Base-by-base conservation (phyloP, 1,140 invertebrate species). In the Heliconius himera region DNA sequence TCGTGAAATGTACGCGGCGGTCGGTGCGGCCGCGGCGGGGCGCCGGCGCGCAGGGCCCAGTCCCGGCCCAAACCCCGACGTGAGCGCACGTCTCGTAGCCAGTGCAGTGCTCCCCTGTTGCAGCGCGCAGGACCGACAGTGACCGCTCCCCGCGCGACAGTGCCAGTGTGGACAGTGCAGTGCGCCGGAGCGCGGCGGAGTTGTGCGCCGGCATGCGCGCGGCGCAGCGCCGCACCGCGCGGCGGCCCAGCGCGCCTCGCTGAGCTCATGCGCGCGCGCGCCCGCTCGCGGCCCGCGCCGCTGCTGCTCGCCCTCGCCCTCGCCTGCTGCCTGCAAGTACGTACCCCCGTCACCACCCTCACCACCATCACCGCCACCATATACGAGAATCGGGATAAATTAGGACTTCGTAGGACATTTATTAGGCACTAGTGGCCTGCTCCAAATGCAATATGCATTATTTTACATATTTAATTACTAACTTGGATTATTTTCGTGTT, bases 281-380 rank as follows among this genome's bases (percentile, higher is more conserved):
- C n/a, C 80, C 41, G 41, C 41, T 73, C 81, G 87, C 90, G 85
- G 85, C 88, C 78, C 83, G 76, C 86, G 89, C 88, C 89, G 88
- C 89, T 91, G 88, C 88, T 88, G 89, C 89, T 90, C 86, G 88
- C 87, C 82, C 87, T 91, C 89, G 89, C 89, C 90, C 87, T 89
- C 89, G 87, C 86, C 90, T 87, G 86, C 84, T 79, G 83, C 83
- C 86, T 91, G 83, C 87, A 86, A 85, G 90, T 90, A 91, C 82
- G 89, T 88, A 73, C 41, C 26, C 22, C 20, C 33, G 46, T 20
- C 41, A 76, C 76, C 60, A 38, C 46, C 46, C 36, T 6, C 70
- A 71, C 26, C 49, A 29, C 13, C 51, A 2, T 49, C 76, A 41
- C 70, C 29, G 66, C 22, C n/a, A 70, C 8, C 51, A 54, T 36